These are phyloP conservation scores for Scylla paramamosain DNA, from an alignment of 1,140 invertebrate species.

Conservation along the genomic window DNA sequence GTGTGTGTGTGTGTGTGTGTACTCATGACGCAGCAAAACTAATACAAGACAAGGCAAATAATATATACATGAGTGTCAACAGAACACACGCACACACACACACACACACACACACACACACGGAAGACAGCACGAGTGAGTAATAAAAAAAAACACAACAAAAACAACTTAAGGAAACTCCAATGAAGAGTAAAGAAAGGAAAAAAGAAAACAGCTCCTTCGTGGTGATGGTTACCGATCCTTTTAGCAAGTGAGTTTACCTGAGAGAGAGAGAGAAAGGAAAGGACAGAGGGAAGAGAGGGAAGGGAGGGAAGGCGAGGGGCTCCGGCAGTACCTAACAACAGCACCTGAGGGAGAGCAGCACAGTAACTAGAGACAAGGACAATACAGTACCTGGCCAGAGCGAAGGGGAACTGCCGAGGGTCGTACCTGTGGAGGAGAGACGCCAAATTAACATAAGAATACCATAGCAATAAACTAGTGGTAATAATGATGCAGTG, in stretches of 20 bases:
- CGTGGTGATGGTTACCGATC: background rate
- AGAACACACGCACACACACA: background rate
- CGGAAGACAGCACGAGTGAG: no score
- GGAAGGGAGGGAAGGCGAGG: background rate
- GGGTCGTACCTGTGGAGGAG: background rate
- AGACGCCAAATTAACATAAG: background rate
- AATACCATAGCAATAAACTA: no score
- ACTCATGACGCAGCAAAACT: background rate
- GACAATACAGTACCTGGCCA: background rate
- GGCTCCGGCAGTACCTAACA: background rate
- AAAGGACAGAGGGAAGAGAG: background rate
- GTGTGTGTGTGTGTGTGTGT: constrained; percentile 40
- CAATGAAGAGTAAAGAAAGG: no score
- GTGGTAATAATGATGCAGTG: no score
- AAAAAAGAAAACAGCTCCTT: no score
- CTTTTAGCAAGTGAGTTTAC: background rate
- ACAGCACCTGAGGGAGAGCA: background rate
- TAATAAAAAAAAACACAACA: no score
- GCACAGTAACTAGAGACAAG: no score
- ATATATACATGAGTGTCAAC: background rate
- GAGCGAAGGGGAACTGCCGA: background rate
- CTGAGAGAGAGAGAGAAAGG: background rate
- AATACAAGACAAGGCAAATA: background rate
- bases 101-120: constrained; percentile 15
- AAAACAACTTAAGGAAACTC: no score